These are phyloP conservation scores for Cryptoprocta ferox DNA, from an alignment of 2,797 vertebrate genomes.

Conservation along the genomic window DNA sequence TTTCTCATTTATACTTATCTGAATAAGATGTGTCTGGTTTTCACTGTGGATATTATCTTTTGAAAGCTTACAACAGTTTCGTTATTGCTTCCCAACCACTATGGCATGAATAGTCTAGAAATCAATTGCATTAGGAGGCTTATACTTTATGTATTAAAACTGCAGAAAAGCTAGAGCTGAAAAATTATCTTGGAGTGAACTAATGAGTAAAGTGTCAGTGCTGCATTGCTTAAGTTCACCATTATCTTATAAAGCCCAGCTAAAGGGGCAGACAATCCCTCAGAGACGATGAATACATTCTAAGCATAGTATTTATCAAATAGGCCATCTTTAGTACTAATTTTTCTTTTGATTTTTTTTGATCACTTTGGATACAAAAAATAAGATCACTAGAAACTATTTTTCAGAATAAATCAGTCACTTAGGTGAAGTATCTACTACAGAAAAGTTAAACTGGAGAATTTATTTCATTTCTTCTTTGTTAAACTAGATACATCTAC, in stretches of 20 bases:
- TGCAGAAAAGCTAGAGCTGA: slow-evolving; percentile 25
- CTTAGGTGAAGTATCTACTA: not conserved
- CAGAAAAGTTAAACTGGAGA: slow-evolving; percentile 34
- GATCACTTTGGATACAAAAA: slow-evolving; percentile 25
- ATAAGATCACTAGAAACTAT: slow-evolving; percentile 10
- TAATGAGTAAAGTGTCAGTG: slow-evolving; percentile 24
- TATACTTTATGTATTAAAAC: slow-evolving; percentile 56
- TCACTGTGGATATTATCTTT: not conserved
- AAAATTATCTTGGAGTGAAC: slow-evolving; percentile 48
- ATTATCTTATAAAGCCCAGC: not conserved
- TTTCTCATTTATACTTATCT: slow-evolving; percentile 16
- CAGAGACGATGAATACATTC: slow-evolving; percentile 37
- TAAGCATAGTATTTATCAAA: slow-evolving; percentile 51
- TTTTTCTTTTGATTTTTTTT: slow-evolving; percentile 65
- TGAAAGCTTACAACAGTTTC: not conserved
- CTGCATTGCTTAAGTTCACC: slow-evolving; percentile 7
- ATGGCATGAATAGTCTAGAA: not conserved
- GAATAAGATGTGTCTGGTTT: not conserved
- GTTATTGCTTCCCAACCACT: not conserved
- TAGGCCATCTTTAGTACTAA: not conserved
- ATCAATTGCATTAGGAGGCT: not conserved
- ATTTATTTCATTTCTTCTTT: not conserved
- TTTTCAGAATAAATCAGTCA: slow-evolving; percentile 49
- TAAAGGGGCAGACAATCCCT: not conserved
- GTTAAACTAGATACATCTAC: not conserved